Conservation (phyloP, 2,797 vertebrate species). For the Muscicapa striata region DNA sequence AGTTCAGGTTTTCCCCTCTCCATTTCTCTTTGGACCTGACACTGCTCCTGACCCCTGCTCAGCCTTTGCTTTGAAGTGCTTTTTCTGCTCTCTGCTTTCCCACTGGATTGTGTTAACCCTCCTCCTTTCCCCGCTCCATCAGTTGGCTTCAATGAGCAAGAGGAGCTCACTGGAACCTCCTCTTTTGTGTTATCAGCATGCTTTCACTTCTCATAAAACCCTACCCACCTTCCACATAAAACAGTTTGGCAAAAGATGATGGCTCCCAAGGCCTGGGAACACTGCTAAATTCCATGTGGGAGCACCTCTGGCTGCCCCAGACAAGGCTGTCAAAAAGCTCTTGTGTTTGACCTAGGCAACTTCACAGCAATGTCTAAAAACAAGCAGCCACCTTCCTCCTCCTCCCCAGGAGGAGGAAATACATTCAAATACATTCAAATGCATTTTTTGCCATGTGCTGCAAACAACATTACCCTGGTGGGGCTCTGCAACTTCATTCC, state of each 20-base stretch:
- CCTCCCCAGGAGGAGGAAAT: not conserved
- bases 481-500: not conserved
- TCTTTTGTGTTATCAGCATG: conserved; percentile 3
- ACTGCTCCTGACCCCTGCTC: conserved; percentile 43
- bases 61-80: conserved; percentile 59
- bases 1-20: conserved; percentile 48
- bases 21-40: conserved; percentile 60
- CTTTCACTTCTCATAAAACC: conserved; percentile 46
- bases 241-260: not conserved
- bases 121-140: conserved; percentile 52
- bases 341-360: not conserved
- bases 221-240: not conserved
- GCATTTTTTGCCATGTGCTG: not conserved
- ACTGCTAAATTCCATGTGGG: not conserved
- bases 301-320: not conserved
- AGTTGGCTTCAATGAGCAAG: conserved; percentile 34
- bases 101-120: conserved; percentile 22
- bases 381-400: not conserved
- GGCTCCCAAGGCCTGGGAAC: not conserved
- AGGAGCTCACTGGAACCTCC: conserved; percentile 35
- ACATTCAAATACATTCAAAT: not conserved
- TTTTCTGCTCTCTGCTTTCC: conserved; percentile 42
- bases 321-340: not conserved
- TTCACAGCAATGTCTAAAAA: not conserved
- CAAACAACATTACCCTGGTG: fast-evolving